Base-by-base conservation (phyloP, 2,113 vertebrate species). In the Nothocercus nigrocapillus region DNA sequence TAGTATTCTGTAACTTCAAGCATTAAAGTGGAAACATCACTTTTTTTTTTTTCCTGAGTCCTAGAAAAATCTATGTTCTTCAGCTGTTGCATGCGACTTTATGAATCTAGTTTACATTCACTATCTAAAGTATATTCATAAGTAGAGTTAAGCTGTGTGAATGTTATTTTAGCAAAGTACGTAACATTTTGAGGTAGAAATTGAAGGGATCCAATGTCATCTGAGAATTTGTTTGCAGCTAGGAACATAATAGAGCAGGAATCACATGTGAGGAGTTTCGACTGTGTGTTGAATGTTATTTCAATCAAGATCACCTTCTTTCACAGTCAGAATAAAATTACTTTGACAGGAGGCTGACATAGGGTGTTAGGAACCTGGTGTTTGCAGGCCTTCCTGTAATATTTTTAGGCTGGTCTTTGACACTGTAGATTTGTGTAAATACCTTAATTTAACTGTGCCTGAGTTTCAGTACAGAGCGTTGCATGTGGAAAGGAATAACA, bases 341-440 rank as follows among this genome's bases (percentile, higher is more conserved):
- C 75, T 80, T 56, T 95, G 91, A 77, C 69, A 78, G 68, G 47
- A 86, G 64, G 25, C 53, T 93, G 88, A 68, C 68, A 81, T 88
- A 61, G 51, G 13, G 28, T 91, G 32, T 80, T 47, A 90, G 74
- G 67, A 87, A 75, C 62, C 34, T 34, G 2, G 3, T 42, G 30
- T 20, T 81, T 91, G 73, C 51, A 32, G 85, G 32, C 38, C 58
- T 2, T 59, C 34, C 54, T 78, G 20, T 40, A 49, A 16, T 64
- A 42, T 67, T 78, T 92, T 90, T 77, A 86, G 80, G 28, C 42
- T 92, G 51, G 53, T 20, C 62, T 85, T 95, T 90, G 64, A 96
- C 91, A 75, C 28, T 32, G 47, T 3, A 45, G 13, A 44, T 95
- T 70, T 90, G 14, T 77, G 88, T 88, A 81, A 88, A 81, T 82